Base-by-base conservation (phyloP, 2,797 vertebrate genomes). In the Sebastes baramenuke region DNA sequence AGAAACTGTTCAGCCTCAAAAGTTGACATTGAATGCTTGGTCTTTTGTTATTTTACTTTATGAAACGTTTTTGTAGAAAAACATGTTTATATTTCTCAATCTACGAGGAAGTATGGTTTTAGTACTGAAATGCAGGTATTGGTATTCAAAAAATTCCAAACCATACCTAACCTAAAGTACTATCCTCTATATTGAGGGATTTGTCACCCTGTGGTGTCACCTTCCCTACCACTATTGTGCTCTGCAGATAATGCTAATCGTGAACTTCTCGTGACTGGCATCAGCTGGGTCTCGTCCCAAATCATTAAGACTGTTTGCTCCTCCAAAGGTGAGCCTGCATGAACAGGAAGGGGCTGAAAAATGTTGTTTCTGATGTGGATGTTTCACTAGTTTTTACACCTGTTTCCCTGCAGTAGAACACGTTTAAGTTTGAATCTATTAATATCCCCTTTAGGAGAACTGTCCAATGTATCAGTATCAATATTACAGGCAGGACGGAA, bases 231-330 rank as follows among this genome's bases (percentile, higher is more conserved):
- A 12, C 30, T 8, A 11, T 9, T 49, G 24, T 27, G 25, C 36
- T 32, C 20, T 73, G 75, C 62, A 81, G 77, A 72, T 77, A 46
- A 76, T 4, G 46, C 73, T 62, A 69, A 79, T 72, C 55, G n/a
- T 61, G 52, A 83, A 64, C 36, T 75, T 14, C 38, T 62, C 22
- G 2, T 79, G 80, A 78, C 78, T 72, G 54, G 68, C 2, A 87
- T 75, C 73, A 80, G 74, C 67, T 87, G 80, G 81, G 56, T 77
- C 72, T 71, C 72, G 75, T 87, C 84, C 78, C 72, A 68, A 65
- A 79, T 81, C 72, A 77, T 86, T 78, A 83, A 72, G 42, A 73
- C 38, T 66, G 70, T 81, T 87, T 81, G 56, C 68, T 75, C 76
- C 71, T 83, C 38, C 24, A 54, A 52, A 60, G 72, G 18, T 16